Base-by-base conservation (phyloP, 2,888 invertebrate genomes). In the Liopterus haemorrhoidalis region DNA sequence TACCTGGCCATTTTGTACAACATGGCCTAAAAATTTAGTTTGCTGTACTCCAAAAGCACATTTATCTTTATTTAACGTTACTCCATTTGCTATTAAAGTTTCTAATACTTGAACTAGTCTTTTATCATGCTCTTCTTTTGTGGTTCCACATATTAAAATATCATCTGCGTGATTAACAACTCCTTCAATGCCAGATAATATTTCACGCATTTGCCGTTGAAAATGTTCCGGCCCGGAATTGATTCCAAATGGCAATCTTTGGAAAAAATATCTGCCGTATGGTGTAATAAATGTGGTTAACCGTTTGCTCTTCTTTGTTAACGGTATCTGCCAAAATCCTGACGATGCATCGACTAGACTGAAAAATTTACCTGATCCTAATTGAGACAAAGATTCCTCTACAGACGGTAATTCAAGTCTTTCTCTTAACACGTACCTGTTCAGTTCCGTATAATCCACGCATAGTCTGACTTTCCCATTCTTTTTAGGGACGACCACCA, bases 51-150 rank as follows among this genome's bases (percentile, higher is more conserved):
- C n/a, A n/a, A n/a, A n/a, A 21, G 40, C 30, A 45, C 50, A 50
- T 46, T 53, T 53, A 4, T 40, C 46, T 16, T 30, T 33, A 35
- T 53, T 53, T 6, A 53, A 30, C 11, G 49, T 48, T n/a, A 32
- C 8, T 24, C 40, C 36, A 1, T 21, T 30, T 14, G 31, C 19
- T 39, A 32, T 36, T 20, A 38, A 25, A 31, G 14, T 37, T 19
- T 46, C n/a, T 11, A 59, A 42, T 2, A 57, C 54, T 41, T 42
- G 25, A 22, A 22, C 35, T 21, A 57, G 9, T 3, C 43, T 49
- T 24, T 22, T 12, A 37, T 55, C 46, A 31, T 54, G 54, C 16
- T 55, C 44, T 36, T 52, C 49, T n/a, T 36, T 31, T 5, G 51
- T 44, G 6, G 38, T 38, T 1, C 50, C 57, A 24, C 22, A 41